Evolutionary conservation across 2,797 vertebrate genomes (phyloP).

Genomic region (Pelodytes ibericus): DNA sequence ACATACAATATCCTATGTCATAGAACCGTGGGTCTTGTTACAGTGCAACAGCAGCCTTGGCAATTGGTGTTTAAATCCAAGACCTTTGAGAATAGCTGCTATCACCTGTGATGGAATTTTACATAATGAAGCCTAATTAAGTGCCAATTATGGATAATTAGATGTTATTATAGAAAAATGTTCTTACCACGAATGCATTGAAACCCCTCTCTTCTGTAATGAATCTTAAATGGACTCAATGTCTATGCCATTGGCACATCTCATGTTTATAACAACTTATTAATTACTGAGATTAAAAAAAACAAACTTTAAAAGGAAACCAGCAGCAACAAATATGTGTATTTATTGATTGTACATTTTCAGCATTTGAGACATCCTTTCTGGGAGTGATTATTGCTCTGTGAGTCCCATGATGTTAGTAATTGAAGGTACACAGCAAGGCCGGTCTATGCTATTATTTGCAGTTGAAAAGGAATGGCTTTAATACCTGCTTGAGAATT

Average conservation of each 20-base stretch:
- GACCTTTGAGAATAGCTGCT: constrained; percentile 27
- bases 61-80: neutral
- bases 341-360: neutral
- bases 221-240: neutral
- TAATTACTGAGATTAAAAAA: neutral
- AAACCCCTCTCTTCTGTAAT: neutral
- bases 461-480: neutral
- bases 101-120: constrained; percentile 34
- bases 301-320: neutral
- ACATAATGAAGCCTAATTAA: constrained; percentile 32
- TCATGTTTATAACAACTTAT: neutral
- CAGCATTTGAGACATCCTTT: neutral
- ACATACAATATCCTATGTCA: neutral
- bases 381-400: neutral
- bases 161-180: constrained; percentile 34
- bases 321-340: neutral
- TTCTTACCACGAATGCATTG: constrained; percentile 18
- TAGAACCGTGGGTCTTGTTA: neutral
- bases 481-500: neutral
- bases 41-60: neutral
- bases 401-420: neutral
- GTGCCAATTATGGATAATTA: constrained; percentile 33
- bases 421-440: neutral
- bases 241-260: neutral
- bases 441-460: neutral